Base-by-base conservation (phyloP, 2,888 invertebrate species). In the Tachina fera region DNA sequence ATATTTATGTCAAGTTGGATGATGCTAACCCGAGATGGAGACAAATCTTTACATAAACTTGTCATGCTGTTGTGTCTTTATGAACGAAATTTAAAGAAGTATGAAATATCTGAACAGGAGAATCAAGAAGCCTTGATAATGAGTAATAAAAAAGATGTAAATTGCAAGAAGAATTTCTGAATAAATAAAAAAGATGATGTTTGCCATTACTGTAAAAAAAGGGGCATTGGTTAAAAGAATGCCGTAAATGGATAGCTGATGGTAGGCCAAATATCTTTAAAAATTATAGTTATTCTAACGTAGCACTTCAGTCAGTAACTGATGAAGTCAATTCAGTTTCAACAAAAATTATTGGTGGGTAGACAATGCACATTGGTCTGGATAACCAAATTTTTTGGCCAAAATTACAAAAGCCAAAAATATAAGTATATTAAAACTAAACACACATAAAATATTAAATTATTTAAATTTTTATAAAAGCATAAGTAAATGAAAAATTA, bases 1-100 rank as follows among this genome's bases (percentile, higher is more conserved):
- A 19, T 63, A 9, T 65, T 65, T 6, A 45, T 31, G 13, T 65
- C 65, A 22, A 65, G 65, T 65, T 47, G 65, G 65, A 65, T 65
- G 65, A 65, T 65, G 65, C 47, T 65, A 0, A 63, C 61, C 1
- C 6, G 49, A 14, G 49, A 65, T 45, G 13, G n/a, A 16, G n/a
- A 65, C 13, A 43, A 61, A n/a, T 9, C 43, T 41, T 22, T 47
- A 45, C 19, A 47, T 65, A 22, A 65, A 65, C 43, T 47, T n/a
- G 3, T 22, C 10, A 65, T 47, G 60, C 41, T n/a, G 41, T 22
- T 65, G 11, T 61, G 10, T 5, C 45, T 45, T 6, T 41, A 41
- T n/a, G 41, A 61, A 41, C 3, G 14, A n/a, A 63, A 56, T 56
- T 56, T 43, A 16, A 43, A 3, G 16, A n/a, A 3, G 3, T 8